Base-by-base conservation (phyloP, 1,140 invertebrate genomes). In the Berghia stephanieae region DNA sequence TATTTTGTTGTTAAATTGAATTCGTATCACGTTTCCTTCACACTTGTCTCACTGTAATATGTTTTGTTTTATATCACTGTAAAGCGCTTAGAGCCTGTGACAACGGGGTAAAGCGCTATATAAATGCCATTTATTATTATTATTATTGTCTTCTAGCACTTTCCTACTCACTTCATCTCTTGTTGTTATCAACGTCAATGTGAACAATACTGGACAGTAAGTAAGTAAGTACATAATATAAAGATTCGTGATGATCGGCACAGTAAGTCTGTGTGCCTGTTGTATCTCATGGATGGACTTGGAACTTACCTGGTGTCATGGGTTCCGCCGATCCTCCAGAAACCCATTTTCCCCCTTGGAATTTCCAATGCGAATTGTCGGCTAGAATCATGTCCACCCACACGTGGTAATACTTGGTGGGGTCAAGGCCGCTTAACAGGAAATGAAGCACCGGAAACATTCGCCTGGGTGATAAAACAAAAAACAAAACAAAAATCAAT, bases 401-500 rank as follows among this genome's bases (percentile, higher is more conserved):
- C 0, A 96, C 91, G 82, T 92, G 94, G 88, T 97, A 96, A 80
- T 92, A 91, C n/a, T 91, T 89, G 0, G 93, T 91, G 21, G 93
- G 92, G 6, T 83, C 75, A 27, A 84, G 70, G 86, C 96, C 96
- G 85, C 94, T 55, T 24, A 84, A 46, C 31, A 42, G 68, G 74
- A 77, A 83, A 44, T 84, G 81, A 5, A 84, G 73, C 16, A 74
- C 78, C 4, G 83, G 83, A 75, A 84, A 84, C 83, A 84, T 84
- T 21, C 83, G 80, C 60, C 83, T 81, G 91, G 16, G 24, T 6
- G 24, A 27, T 13, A 13, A 60, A 60, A 60, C 21, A 8, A 18
- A 60, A 60, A 24, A 60, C 21, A n/a, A n/a, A n/a, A n/a, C n/a
- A n/a, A n/a, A n/a, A n/a, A n/a, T n/a, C n/a, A n/a, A n/a, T n/a